These are phyloP conservation scores for Zeus faber DNA, from an alignment of 2,113 vertebrate species.

Conservation along the genomic window DNA sequence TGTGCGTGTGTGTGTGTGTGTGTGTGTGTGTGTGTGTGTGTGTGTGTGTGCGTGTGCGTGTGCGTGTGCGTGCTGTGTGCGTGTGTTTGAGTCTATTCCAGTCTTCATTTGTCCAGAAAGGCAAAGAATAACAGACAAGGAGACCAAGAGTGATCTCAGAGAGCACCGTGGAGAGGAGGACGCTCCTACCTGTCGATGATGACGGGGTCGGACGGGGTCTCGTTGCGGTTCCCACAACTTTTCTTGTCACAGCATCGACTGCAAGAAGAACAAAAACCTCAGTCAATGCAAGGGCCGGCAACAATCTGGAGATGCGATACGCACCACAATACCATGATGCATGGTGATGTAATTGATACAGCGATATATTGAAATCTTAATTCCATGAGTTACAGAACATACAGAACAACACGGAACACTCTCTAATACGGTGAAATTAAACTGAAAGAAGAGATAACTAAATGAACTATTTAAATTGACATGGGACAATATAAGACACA, in stretches of 20 bases:
- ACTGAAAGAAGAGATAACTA: too few species aligned
- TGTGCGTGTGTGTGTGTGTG: slow-evolving; percentile 13
- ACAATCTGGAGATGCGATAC: too few species aligned
- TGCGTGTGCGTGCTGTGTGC: neutral
- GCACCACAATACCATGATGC: too few species aligned
- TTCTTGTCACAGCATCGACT: slow-evolving; percentile 71
- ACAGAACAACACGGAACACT: too few species aligned
- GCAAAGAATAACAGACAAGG: neutral
- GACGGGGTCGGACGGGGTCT: slow-evolving; percentile 68
- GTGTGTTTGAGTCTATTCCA: slow-evolving; percentile 16
- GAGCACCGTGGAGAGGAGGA: neutral
- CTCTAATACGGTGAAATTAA: too few species aligned
- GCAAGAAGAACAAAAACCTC: slow-evolving; percentile 3
- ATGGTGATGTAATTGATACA: too few species aligned
- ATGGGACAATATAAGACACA: too few species aligned
- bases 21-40: slow-evolving; percentile 8
- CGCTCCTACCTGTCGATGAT: slow-evolving; percentile 71
- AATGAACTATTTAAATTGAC: too few species aligned
- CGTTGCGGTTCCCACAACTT: slow-evolving; percentile 69
- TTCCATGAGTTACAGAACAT: too few species aligned
- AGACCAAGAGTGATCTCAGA: neutral
- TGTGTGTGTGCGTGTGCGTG: neutral
- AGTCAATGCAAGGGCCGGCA: too few species aligned
- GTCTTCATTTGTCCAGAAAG: neutral
- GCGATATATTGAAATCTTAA: too few species aligned